Evolutionary conservation across 2,113 vertebrate species (phyloP).

Genomic region (Sander lucioperca): DNA sequence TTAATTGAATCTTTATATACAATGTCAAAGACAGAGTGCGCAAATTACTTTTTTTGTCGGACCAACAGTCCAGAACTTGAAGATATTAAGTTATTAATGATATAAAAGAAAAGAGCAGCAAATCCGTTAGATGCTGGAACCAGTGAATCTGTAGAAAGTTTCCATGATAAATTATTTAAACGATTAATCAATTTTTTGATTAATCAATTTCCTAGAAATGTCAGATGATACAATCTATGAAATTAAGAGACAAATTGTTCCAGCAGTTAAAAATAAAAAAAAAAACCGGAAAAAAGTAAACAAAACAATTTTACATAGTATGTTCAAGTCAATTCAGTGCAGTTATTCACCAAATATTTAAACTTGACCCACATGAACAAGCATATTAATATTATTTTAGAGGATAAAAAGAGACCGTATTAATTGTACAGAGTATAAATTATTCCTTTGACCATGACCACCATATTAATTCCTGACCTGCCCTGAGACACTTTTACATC

Average conservation of each 20-base stretch:
- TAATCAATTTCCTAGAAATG: not conserved
- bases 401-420: not conserved
- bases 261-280: not conserved
- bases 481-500: conserved; percentile 32
- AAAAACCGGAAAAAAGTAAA: not conserved
- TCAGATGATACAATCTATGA: not conserved
- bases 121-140: not conserved
- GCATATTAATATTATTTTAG: not conserved
- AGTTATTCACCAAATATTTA: not conserved
- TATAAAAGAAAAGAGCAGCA: not conserved
- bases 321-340: not conserved
- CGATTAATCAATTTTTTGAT: not conserved
- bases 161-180: not conserved
- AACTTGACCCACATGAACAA: not conserved
- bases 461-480: not conserved
- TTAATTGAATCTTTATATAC: too few relatives aligned
- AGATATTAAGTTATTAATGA: not conserved
- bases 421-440: too few relatives aligned
- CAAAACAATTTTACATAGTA: not conserved
- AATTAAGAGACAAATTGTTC: not conserved
- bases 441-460: not conserved
- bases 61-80: not conserved
- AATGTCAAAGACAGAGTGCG: too few relatives aligned
- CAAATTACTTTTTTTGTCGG: not conserved
- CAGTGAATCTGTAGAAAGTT: not conserved